phyloP scores from a whole-genome alignment of 1,140 invertebrate species.

The Caenorhabditis tropicalis region DNA sequence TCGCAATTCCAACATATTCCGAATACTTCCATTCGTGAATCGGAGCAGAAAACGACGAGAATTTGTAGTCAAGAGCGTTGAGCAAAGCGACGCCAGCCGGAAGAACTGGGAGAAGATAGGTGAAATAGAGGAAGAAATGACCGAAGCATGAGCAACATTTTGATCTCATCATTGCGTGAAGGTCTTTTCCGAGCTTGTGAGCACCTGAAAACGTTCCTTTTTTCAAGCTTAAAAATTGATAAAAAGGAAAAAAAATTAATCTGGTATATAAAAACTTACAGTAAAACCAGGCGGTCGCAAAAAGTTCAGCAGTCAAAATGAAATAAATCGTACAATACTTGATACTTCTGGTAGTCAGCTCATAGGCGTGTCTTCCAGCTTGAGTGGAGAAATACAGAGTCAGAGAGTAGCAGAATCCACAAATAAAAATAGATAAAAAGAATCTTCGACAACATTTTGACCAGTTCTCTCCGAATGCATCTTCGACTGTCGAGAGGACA shows the following conservation, averaged over 20 bases:
- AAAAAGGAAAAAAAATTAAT: too few species aligned
- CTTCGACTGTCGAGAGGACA: constrained; percentile 67
- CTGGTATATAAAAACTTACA: constrained; percentile 63
- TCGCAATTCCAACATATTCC: constrained; percentile 64
- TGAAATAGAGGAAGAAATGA: constrained; percentile 65
- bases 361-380: constrained; percentile 69
- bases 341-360: constrained; percentile 67
- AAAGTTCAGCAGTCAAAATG: constrained; percentile 66
- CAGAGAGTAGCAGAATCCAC: constrained; percentile 58
- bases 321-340: constrained; percentile 67
- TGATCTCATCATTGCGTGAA: constrained; percentile 63
- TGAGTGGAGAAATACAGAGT: constrained; percentile 69
- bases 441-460: constrained; percentile 68
- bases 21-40: constrained; percentile 64
- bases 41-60: constrained; percentile 61
- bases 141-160: constrained; percentile 70
- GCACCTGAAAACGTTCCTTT: constrained; percentile 58
- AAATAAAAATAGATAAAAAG: constrained; percentile 64
- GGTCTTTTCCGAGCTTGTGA: constrained; percentile 67
- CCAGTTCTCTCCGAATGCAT: constrained; percentile 66
- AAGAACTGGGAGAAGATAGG: constrained; percentile 63
- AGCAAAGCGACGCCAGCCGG: constrained; percentile 63
- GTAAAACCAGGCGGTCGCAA: constrained; percentile 71
- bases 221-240: not conserved
- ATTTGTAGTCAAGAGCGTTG: constrained; percentile 67